Evolutionary conservation across 2,888 invertebrate species (phyloP), one percentile per base, ranked within the genome.

Genomic region (Caenorhabditis virilis): DNA sequence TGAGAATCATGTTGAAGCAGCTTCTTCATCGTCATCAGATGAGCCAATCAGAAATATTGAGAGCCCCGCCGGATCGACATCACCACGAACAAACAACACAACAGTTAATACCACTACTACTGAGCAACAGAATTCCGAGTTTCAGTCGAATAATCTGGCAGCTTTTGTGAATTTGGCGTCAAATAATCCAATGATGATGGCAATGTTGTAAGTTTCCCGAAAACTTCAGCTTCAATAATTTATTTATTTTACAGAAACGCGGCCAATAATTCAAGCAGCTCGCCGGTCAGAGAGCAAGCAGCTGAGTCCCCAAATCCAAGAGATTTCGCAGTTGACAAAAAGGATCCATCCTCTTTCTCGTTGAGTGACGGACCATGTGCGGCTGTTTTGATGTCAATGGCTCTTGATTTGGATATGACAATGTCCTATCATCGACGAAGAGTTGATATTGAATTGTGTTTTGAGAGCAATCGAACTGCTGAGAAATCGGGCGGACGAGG

Each of bases 391-490:
- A 76, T 76, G 76, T 71, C 74, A 54, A 77, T 79, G 67, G 78
- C 79, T 9, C 41, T 76, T 16, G 79, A 79, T 35, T 57, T 79
- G 42, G 74, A 78, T 47, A 65, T 78, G 55, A 77, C 76, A 22
- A 69, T 78, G 66, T 58, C 62, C 1, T 74, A 72, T 51, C 79
- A 78, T 45, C 63, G 69, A 49, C 42, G 78, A 67, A 39, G 72
- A 22, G 68, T 72, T 13, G 69, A 74, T 38, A 65, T 74, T 36
- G 78, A 79, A 57, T 57, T 77, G 41, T 69, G 73, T 45, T 79
- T 79, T 48, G 77, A 78, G 56, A 69, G 70, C 22, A 79, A 76
- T 54, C 72, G 73, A 16, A 75, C 77, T 0, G 78, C 76, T 9
- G 77, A 76, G 52, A 72, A 74, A 47, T 65, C 66, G 23, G 72